Evolutionary conservation across 2,113 vertebrate species (phyloP).

Genomic region (Pterocles burchelli): DNA sequence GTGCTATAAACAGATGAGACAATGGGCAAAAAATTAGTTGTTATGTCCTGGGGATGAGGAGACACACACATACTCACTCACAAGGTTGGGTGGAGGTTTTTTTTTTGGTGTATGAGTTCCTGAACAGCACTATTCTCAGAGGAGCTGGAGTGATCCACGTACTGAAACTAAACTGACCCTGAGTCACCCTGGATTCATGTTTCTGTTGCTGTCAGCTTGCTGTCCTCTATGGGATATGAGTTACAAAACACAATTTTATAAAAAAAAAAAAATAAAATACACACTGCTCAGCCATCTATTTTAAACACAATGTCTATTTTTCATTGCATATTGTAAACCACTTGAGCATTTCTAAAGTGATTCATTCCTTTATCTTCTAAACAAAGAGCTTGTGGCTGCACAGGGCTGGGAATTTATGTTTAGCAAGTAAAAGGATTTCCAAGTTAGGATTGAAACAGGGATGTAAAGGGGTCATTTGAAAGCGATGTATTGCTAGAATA

Average conservation of each 20-base stretch:
- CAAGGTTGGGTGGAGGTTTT: neutral
- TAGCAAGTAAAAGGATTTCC: neutral
- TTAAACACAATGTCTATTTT: constrained; percentile 51
- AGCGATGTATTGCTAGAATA: neutral
- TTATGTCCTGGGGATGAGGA: neutral
- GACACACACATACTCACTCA: neutral
- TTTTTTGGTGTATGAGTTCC: neutral
- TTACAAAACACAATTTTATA: constrained; percentile 22
- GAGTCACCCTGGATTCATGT: neutral
- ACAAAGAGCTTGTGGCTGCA: constrained; percentile 12
- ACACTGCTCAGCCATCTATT: constrained; percentile 10
- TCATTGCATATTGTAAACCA: constrained; percentile 53
- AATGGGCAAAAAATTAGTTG: neutral
- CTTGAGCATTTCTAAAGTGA: constrained; percentile 46
- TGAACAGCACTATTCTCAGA: neutral
- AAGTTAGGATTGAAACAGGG: neutral
- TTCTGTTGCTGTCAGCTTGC: constrained; percentile 16
- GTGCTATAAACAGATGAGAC: constrained; percentile 17
- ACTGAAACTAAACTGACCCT: constrained; percentile 1
- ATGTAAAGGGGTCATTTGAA: neutral
- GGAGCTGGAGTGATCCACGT: neutral
- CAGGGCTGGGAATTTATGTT: neutral
- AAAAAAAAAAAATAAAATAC: neutral
- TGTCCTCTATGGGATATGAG: constrained; percentile 16
- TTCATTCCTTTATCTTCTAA: constrained; percentile 63